Evolutionary conservation across 1,140 invertebrate species (phyloP).

Genomic region (Ceratina australensis): DNA sequence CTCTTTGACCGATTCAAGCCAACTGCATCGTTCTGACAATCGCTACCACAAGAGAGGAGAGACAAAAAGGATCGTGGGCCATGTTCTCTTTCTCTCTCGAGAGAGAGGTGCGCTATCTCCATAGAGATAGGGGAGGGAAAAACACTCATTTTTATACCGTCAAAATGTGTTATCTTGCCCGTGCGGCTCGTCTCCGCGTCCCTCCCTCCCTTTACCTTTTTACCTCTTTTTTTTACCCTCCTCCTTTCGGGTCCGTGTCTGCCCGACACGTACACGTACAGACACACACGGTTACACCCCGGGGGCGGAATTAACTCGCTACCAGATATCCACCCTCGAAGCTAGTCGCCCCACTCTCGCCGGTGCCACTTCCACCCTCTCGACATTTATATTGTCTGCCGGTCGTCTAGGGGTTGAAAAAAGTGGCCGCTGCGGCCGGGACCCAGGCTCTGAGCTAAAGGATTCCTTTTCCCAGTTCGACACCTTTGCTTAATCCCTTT

Average conservation of each 20-base stretch:
- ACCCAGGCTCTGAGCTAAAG: conserved; percentile 25
- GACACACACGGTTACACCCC: conserved; percentile 39
- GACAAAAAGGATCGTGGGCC: conserved; percentile 19
- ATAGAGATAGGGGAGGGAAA: conserved; percentile 63
- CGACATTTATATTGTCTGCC: conserved; percentile 73
- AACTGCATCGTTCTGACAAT: conserved; percentile 29
- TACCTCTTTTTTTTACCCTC: conserved; percentile 48
- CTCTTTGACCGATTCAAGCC: conserved; percentile 27
- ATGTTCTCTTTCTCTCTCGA: conserved; percentile 28
- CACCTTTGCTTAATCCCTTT: conserved; percentile 35
- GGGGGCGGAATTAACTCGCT: conserved; percentile 78
- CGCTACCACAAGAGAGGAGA: conserved; percentile 6
- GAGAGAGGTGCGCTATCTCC: conserved; percentile 61
- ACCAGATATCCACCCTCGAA: conserved; percentile 74
- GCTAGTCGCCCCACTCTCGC: conserved; percentile 49
- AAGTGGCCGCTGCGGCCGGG: conserved; percentile 4
- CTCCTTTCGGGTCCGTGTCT: conserved; percentile 41
- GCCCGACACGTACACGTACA: conserved; percentile 10
- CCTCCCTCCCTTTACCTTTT: conserved; percentile 17
- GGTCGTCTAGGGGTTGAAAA: conserved; percentile 58
- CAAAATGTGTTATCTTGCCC: conserved; percentile 66
- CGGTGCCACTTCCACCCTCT: conserved; percentile 35
- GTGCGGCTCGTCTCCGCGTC: conserved; percentile 58
- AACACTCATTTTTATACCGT: conserved; percentile 68
- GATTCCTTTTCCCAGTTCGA: conserved; percentile 51